Evolutionary conservation across 2,797 vertebrate species (phyloP).

Genomic region (Falco naumanni): DNA sequence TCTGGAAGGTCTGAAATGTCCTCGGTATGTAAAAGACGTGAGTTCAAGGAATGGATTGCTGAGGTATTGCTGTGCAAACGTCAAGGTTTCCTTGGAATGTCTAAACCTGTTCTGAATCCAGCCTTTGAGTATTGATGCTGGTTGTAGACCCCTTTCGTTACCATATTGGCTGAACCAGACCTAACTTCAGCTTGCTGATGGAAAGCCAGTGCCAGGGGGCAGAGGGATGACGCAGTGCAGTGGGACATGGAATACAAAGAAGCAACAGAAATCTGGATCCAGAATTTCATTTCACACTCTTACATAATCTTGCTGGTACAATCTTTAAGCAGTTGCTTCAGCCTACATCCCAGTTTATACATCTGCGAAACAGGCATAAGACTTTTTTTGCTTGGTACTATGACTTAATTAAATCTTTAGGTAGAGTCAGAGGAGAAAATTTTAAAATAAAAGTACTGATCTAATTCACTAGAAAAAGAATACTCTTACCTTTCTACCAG

Average conservation of each 20-base stretch:
- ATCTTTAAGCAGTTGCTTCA: neutral
- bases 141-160: neutral
- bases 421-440: neutral
- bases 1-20: neutral
- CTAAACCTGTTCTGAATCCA: neutral
- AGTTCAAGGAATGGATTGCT: neutral
- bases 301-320: neutral
- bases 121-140: neutral
- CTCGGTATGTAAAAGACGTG: rapidly evolving
- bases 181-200: neutral
- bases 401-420: neutral
- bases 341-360: neutral
- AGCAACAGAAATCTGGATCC: neutral
- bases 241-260: neutral
- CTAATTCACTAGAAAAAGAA: neutral
- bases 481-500: slow-evolving; percentile 88
- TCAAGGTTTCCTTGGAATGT: neutral
- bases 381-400: neutral
- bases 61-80: neutral
- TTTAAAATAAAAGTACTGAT: neutral
- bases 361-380: neutral
- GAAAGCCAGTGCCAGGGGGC: neutral
- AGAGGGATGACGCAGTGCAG: neutral
- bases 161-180: neutral
- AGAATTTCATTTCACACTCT: neutral